A percentile compares a stretch with the other conserved stretches of the same genome.
Conservation (phyloP, 1,140 invertebrate genomes). For the Camponotus pennsylvanicus region DNA sequence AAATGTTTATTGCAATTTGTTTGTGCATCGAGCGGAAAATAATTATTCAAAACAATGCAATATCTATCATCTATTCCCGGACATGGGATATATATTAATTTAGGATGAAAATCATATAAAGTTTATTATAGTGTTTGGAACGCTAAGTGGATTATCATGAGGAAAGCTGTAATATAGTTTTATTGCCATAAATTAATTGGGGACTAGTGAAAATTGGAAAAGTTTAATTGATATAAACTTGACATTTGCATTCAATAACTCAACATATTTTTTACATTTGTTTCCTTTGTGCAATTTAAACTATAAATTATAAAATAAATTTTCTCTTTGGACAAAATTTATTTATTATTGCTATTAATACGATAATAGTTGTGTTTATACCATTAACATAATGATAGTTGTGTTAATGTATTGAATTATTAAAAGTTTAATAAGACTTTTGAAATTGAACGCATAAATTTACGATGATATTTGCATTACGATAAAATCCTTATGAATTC, state of each 20-base stretch:
- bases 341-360: background rate
- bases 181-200: background rate
- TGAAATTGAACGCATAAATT: background rate
- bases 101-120: slow-evolving; percentile 4
- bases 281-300: background rate
- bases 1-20: slow-evolving; percentile 50
- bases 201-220: background rate
- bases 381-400: background rate
- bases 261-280: background rate
- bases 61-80: background rate
- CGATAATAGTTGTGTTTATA: background rate
- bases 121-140: background rate
- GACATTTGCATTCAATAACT: background rate
- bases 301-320: background rate
- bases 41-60: slow-evolving; percentile 24
- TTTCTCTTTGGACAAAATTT: background rate
- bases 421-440: slow-evolving; percentile 8
- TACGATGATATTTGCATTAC: no score
- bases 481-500: no score
- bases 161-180: background rate
- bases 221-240: slow-evolving; percentile 11
- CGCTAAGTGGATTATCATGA: slow-evolving; percentile 12
- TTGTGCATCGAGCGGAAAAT: slow-evolving; percentile 15
- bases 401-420: background rate
- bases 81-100: slow-evolving; percentile 14